A percentile compares a stretch with the other conserved stretches of the same genome.
Conservation (phyloP, 2,888 invertebrate species). For the Azorinus chamasolen region DNA sequence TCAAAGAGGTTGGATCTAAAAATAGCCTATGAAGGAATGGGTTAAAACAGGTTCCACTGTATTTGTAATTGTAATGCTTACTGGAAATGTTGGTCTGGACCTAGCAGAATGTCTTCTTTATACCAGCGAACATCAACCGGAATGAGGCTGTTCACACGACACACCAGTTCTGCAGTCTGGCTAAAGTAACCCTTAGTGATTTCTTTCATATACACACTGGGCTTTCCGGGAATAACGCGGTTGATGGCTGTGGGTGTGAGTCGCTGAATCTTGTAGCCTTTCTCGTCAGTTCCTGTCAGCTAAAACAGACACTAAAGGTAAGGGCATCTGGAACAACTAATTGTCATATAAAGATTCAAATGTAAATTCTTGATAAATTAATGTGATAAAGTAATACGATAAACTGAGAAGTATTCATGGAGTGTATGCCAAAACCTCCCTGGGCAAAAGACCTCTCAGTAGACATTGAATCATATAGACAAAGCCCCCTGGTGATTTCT, state of each 20-base stretch:
- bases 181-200: constrained; percentile 86
- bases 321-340: not conserved
- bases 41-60: too few species aligned
- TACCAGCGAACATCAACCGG: constrained; percentile 89
- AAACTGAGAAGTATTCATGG: too few species aligned
- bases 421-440: too few species aligned
- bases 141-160: constrained; percentile 89
- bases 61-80: too few species aligned
- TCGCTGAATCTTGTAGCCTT: constrained; percentile 89
- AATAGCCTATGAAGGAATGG: too few species aligned
- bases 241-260: constrained; percentile 90
- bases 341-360: too few species aligned
- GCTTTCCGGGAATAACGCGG: constrained; percentile 89
- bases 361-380: too few species aligned
- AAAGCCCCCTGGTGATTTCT: too few species aligned
- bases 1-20: too few species aligned
- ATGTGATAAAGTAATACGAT: too few species aligned
- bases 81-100: constrained; percentile 86
- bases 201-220: constrained; percentile 87
- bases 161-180: constrained; percentile 88
- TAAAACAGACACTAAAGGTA: constrained; percentile 82
- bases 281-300: constrained; percentile 90
- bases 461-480: too few species aligned
- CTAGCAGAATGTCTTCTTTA: constrained; percentile 83
- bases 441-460: too few species aligned